Evolutionary conservation across 2,113 vertebrate genomes (phyloP).

Genomic region (human): DNA sequence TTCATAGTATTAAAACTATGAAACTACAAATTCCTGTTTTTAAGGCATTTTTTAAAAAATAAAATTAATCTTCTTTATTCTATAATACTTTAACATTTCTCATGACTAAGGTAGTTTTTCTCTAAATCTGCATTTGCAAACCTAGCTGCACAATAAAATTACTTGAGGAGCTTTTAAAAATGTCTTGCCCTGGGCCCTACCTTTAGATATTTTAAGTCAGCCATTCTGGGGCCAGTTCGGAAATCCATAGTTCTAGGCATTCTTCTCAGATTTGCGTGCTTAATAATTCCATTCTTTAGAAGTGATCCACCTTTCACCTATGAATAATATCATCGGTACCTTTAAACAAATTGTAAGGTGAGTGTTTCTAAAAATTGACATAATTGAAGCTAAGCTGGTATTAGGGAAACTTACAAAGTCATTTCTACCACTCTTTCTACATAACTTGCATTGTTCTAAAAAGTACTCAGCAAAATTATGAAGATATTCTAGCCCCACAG

Average conservation of each 20-base stretch:
- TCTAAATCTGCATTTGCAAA: not conserved
- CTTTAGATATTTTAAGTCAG: not conserved
- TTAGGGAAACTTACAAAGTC: not conserved
- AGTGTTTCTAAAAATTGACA: not conserved
- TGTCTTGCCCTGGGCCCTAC: not conserved
- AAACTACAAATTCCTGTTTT: not conserved
- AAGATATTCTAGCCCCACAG: not conserved
- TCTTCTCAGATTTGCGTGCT: not conserved
- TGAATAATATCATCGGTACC: not conserved
- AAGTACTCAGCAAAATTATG: not conserved
- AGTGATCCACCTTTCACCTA: not conserved
- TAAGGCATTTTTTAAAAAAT: not conserved
- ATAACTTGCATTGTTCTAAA: not conserved
- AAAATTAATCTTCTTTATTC: not conserved
- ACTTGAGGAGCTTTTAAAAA: not conserved
- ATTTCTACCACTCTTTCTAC: not conserved
- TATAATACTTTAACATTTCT: not conserved
- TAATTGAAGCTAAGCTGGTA: not conserved
- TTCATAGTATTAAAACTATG: not conserved
- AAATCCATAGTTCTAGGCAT: not conserved
- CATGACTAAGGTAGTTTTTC: not conserved
- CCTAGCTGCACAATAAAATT: not conserved
- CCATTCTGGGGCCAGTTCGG: not conserved
- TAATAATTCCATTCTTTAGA: not conserved
- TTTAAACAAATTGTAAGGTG: not conserved